Percentiles rank a stretch among this genome's conserved stretches.
Conservation (phyloP, 2,888 invertebrate genomes). For the Campaea margaritaria region DNA sequence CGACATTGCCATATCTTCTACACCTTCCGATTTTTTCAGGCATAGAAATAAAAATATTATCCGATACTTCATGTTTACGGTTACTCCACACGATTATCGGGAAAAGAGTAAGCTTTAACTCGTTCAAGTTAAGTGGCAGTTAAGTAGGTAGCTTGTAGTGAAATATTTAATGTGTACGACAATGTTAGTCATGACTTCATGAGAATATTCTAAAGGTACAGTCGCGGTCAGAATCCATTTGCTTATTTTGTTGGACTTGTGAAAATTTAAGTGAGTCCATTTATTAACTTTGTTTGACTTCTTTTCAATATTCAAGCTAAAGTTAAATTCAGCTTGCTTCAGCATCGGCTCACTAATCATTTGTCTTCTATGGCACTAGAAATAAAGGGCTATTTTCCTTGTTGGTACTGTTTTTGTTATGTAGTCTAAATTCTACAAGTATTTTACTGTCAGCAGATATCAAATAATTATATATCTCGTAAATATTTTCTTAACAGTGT, state of each 20-base stretch:
- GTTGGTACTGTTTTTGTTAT: no score
- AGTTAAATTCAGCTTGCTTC: no score
- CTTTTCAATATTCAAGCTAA: no score
- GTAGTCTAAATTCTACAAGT: no score
- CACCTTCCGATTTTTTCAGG: conserved; percentile 5
- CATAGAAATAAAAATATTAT: conserved; percentile 14
- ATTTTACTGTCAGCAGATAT: no score
- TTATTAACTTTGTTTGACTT: no score
- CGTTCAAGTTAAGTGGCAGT: conserved; percentile 13
- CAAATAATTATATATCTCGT: no score
- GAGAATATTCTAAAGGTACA: conserved; percentile 23
- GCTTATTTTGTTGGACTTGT: no score
- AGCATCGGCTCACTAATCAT: no score
- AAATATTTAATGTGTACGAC: conserved; percentile 23
- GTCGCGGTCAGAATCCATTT: conserved; percentile 1
- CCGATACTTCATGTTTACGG: conserved; percentile 18
- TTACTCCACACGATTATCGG: background rate
- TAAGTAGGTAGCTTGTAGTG: conserved; percentile 16
- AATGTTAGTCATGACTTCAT: conserved; percentile 7
- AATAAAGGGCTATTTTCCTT: no score
- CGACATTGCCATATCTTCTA: conserved; percentile 48
- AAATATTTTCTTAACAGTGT: background rate
- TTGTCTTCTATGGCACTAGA: no score
- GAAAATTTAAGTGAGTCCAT: background rate
- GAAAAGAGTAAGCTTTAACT: conserved; percentile 14